Evolutionary conservation across 2,797 vertebrate genomes (phyloP), one percentile per base, ranked within the genome.

Genomic region (Podarcis siculus): DNA sequence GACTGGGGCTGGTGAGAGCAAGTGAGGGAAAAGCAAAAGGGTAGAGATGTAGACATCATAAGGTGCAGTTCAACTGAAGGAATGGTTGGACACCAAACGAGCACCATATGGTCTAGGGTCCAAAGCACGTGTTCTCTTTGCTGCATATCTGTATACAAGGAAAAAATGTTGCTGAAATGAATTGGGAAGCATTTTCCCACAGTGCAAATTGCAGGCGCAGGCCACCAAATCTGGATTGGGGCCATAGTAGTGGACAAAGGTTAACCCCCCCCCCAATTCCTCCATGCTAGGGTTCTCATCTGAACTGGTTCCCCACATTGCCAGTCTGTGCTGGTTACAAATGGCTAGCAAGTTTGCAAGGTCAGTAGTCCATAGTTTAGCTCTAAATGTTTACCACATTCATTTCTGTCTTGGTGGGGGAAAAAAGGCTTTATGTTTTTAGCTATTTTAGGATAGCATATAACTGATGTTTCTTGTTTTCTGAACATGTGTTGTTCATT

Each of bases 401-500:
- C 9, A 75, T 19, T 82, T 10, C 85, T 75, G 35, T 85, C 58
- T 23, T 82, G 25, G 17, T 27, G n/a, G 27, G 13, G 30, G 8
- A n/a, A 5, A 8, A 25, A 25, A 25, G 5, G 1, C 15, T 49
- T n/a, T 61, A 55, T 61, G 15, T 73, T n/a, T 67, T 6, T 58
- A 67, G 17, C 58, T 81, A 75, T 76, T 85, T 79, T 76, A 73
- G 79, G 32, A 27, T 55, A 89, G 10, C 42, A 32, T 86, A 55
- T 45, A 42, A 77, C 8, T 39, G 61, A 39, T 77, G 71, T 91
- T 91, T 72, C 93, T 89, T 90, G 27, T 86, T 83, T 94, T 91
- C 71, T 94, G 75, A 89, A 89, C 91, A 90, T 94, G 88, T 93
- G 71, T 92, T 87, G 37, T 89, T 82, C 87, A 82, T 93, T 91